Evolutionary conservation across 2,888 invertebrate species (phyloP).

Genomic region (Oxystoma pomonae): DNA sequence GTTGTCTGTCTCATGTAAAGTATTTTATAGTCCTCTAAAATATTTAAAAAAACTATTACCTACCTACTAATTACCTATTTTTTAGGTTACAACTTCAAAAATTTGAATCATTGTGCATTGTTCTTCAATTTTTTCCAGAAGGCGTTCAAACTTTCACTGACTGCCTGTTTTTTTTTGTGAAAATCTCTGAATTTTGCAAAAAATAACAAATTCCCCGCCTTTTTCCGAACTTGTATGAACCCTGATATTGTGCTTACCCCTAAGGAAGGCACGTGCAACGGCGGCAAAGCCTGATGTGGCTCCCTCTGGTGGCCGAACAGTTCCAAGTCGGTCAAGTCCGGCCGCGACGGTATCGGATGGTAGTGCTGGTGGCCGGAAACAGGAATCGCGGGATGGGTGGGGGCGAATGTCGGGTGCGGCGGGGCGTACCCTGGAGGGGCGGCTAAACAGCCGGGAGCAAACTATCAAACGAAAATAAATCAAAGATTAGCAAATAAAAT

Average conservation of each 20-base stretch:
- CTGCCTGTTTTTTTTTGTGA: no score
- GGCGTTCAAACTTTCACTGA: no score
- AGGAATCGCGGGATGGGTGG: slow-evolving; percentile 16
- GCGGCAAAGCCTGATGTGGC: slow-evolving; percentile 36
- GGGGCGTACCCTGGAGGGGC: slow-evolving; percentile 8
- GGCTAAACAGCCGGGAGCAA: slow-evolving; percentile 16
- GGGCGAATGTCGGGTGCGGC: slow-evolving; percentile 10
- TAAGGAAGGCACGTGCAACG: slow-evolving; percentile 48
- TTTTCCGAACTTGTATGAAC: slow-evolving; percentile 24
- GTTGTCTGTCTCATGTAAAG: no score
- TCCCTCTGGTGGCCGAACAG: slow-evolving; percentile 43
- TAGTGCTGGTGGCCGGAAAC: slow-evolving; percentile 22
- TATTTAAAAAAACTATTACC: no score
- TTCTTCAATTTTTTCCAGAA: no score
- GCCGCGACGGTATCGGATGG: slow-evolving; percentile 33
- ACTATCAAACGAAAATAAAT: no score
- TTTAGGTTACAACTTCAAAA: no score
- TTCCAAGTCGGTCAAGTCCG: slow-evolving; percentile 45
- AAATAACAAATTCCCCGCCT: not conserved
- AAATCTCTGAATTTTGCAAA: not conserved
- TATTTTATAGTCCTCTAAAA: no score
- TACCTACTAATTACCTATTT: no score
- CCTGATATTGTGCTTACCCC: slow-evolving; percentile 48
- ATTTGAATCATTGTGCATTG: no score
- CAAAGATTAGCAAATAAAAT: no score